A percentile compares a stretch with the other conserved stretches of the same genome.
phyloP scores from a whole-genome alignment of 2,888 invertebrate genomes.

The Metellina segmentata region DNA sequence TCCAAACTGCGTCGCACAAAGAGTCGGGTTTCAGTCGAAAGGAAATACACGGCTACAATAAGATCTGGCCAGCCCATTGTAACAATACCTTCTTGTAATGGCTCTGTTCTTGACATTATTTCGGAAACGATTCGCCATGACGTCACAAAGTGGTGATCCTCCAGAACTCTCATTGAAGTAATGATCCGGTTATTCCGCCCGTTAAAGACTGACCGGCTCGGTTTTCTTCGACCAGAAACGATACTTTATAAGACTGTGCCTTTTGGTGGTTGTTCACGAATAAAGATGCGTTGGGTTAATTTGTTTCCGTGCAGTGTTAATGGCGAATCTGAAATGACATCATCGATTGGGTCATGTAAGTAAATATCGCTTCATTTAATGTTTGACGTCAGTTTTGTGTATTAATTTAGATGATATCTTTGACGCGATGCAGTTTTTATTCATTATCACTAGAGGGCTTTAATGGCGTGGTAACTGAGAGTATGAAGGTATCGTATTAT shows the following conservation, averaged over 20 bases:
- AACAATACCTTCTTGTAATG: conserved; percentile 39
- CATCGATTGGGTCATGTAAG: conserved; percentile 11
- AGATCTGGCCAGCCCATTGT: not conserved
- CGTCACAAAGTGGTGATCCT: conserved; percentile 52
- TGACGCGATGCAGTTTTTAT: too few species aligned
- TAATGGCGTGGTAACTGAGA: too few species aligned
- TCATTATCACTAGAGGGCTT: too few species aligned
- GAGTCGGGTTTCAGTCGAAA: too few species aligned
- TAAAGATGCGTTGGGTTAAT: conserved; percentile 23
- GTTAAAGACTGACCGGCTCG: conserved; percentile 25
- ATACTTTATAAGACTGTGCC: not conserved
- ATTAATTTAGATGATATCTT: too few species aligned
- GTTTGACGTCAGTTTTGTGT: not conserved
- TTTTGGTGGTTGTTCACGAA: not conserved
- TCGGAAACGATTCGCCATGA: conserved; percentile 47
- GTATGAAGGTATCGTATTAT: too few species aligned
- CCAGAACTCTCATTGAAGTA: conserved; percentile 36
- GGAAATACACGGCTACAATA: too few species aligned
- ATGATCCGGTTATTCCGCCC: conserved; percentile 27
- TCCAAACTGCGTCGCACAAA: too few species aligned
- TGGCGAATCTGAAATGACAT: not conserved
- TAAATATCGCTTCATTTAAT: conserved; percentile 3
- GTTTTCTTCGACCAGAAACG: not conserved
- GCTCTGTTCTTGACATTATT: conserved; percentile 66
- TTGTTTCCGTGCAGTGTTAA: not conserved